phyloP scores from a whole-genome alignment of 2,888 invertebrate species.

The Nephrotoma guestfalica region DNA sequence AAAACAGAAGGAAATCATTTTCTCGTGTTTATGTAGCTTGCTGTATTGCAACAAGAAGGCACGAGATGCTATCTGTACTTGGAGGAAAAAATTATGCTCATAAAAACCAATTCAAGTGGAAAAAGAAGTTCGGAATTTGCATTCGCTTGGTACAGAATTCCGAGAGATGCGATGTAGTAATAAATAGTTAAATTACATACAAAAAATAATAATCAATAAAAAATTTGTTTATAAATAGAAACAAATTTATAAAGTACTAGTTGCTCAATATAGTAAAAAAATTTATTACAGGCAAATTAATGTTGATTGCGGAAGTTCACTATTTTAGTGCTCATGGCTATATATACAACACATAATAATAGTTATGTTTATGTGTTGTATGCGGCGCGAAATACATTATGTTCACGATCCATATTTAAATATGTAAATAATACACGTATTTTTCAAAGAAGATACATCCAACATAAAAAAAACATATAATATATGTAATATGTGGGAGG shows the following conservation, averaged over 20 bases:
- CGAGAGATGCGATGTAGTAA: not conserved
- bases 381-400: not conserved
- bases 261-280: not conserved
- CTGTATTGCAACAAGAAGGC: not conserved
- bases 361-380: not conserved
- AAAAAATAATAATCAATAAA: not conserved
- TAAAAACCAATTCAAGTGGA: not conserved
- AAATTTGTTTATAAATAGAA: not conserved
- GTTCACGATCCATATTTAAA: not conserved
- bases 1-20: not conserved
- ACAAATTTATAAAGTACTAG: not conserved
- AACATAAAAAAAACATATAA: too few species aligned
- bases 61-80: not conserved
- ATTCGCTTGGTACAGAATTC: not conserved
- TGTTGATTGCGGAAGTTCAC: not conserved
- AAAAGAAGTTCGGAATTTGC: not conserved
- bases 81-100: not conserved
- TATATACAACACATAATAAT: not conserved
- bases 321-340: not conserved
- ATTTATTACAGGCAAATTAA: not conserved
- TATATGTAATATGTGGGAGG: not conserved
- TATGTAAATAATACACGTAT: not conserved
- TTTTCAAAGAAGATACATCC: not conserved
- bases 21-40: not conserved
- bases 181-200: not conserved